Base-by-base conservation (phyloP, 2,797 vertebrate genomes). In the Pantherophis alleghaniensis region DNA sequence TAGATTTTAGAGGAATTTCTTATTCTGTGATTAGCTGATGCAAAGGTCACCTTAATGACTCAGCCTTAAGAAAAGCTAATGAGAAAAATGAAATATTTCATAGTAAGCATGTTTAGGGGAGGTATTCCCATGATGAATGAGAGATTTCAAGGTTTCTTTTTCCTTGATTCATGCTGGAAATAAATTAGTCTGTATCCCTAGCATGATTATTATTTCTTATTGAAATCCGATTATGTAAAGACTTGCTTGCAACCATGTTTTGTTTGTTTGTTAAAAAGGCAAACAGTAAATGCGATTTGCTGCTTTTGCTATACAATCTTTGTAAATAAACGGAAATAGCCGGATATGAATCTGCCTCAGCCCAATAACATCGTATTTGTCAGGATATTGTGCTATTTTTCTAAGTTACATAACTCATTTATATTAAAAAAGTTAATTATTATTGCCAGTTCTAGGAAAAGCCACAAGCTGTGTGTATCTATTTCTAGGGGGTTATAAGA, bases 281-380 rank as follows among this genome's bases (percentile, higher is more conserved):
- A 0, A 63, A 0, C 0, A 0, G 20, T 26, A 13, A 14, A 0
- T 0, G 6, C 0, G 0, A 88, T 28, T 0, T 32, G 5, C 28
- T 13, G 88, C 86, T 89, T 92, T 56, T 9, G 0, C 18, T n/a
- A 51, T 1, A 92, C 60, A 90, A 0, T 16, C 83, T 56, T 86
- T 53, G 53, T 0, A 24, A 55, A 90, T 16, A 92, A 4, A n/a
- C 55, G 0, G 13, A 5, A 0, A 0, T 18, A 93, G 0, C 26
- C n/a, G 63, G 91, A 91, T n/a, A 56, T 3, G 92, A 32, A 12
- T 7, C 0, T 6, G 53, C 2, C 26, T 63, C 3, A 3, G 18
- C 79, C 1, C 0, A 22, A 57, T 91, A 51, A 51, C 90, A 20
- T 42, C 6, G 14, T 92, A 79, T 91, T 94, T 94, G 57, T 56